phyloP scores from a whole-genome alignment of 2,113 vertebrate genomes.

The Mus musculus region GRCm39 chr1:42122001-42122500 shows the following conservation, averaged over 20 bases:
- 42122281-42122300: slow-evolving; percentile 95
- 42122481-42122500: slow-evolving; percentile 72
- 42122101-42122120: slow-evolving; percentile 98
- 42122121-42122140: slow-evolving; percentile 99
- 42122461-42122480: slow-evolving; percentile 62
- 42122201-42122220: slow-evolving; percentile 99
- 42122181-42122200: slow-evolving; percentile 98
- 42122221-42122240: slow-evolving; percentile 99
- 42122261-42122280: slow-evolving; percentile 95
- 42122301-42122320: slow-evolving; percentile 91
- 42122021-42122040: slow-evolving; percentile 84
- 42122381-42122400: slow-evolving; percentile 81
- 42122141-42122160: slow-evolving; percentile 99
- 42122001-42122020: slow-evolving; percentile 86
- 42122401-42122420: slow-evolving; percentile 84
- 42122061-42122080: slow-evolving; percentile 97
- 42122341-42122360: slow-evolving; percentile 88
- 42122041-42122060: slow-evolving; percentile 88
- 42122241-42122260: slow-evolving; percentile 99
- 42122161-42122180: slow-evolving; percentile 98
- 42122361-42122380: slow-evolving; percentile 84
- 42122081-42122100: slow-evolving; percentile 99
- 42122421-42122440: slow-evolving; percentile 75
- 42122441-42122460: slow-evolving; percentile 76
- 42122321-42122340: slow-evolving; percentile 92